These are phyloP conservation scores for Caenorhabditis virilis DNA, from an alignment of 2,888 invertebrate genomes.

Conservation along the genomic window DNA sequence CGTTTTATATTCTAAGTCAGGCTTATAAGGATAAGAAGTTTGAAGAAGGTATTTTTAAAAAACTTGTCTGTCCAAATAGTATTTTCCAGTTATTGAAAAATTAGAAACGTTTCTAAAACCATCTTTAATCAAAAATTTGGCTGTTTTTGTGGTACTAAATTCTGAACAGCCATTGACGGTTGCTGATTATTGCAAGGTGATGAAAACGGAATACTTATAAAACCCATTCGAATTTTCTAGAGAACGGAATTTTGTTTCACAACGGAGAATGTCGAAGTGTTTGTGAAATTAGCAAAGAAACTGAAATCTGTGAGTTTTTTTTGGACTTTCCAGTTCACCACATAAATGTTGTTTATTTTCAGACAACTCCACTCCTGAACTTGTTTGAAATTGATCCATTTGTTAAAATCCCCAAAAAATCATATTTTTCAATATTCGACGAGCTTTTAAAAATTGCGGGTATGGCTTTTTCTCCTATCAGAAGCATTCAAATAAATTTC, in stretches of 20 bases:
- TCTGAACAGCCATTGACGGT: background rate
- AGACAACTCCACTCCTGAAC: constrained; percentile 21
- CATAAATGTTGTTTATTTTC: constrained; percentile 2
- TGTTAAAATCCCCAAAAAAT: constrained; percentile 10
- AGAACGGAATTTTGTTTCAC: too few relatives aligned
- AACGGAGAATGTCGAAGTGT: constrained; percentile 7
- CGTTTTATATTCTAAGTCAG: constrained; percentile 18
- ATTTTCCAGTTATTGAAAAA: constrained; percentile 8
- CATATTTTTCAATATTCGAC: constrained; percentile 15
- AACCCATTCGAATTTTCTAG: too few relatives aligned
- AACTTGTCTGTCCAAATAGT: background rate
- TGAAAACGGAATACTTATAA: too few relatives aligned
- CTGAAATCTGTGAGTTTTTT: constrained; percentile 12
- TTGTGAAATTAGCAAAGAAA: constrained; percentile 24
- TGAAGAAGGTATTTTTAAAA: constrained; percentile 9
- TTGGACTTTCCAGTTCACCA: background rate
- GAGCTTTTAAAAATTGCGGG: constrained; percentile 26
- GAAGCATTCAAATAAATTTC: background rate
- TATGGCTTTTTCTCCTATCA: background rate
- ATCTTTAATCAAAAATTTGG: constrained; percentile 7
- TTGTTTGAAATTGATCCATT: constrained; percentile 18
- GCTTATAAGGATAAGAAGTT: constrained; percentile 6
- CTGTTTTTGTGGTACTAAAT: constrained; percentile 15
- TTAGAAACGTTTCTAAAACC: constrained; percentile 1
- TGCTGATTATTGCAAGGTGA: constrained; percentile 23